Evolutionary conservation across 2,888 invertebrate genomes (phyloP).

Genomic region (Incurvaria masculella): DNA sequence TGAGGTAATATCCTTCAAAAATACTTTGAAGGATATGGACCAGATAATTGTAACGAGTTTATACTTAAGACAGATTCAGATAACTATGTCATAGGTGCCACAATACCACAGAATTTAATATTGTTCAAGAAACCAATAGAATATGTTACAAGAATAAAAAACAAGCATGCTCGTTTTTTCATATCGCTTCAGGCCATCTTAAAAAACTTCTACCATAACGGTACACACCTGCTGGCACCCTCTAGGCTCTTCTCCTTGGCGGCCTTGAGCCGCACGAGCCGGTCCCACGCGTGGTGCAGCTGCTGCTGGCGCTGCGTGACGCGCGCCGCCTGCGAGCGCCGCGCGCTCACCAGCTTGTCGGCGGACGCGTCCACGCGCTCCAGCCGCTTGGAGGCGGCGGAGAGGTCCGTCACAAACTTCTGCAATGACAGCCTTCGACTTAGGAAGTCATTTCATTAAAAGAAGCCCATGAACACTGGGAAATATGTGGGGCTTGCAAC

Average conservation of each 20-base stretch:
- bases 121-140: no score
- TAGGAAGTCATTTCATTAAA: constrained; percentile 12
- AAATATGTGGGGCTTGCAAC: not conserved
- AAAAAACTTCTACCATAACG: no score
- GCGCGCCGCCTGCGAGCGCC: constrained; percentile 71
- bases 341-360: constrained; percentile 76
- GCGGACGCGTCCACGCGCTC: constrained; percentile 88
- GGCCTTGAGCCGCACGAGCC: constrained; percentile 79
- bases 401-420: constrained; percentile 93
- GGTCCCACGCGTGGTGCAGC: constrained; percentile 86
- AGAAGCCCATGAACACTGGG: not conserved
- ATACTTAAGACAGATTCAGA: no score
- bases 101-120: no score
- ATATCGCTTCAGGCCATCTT: no score
- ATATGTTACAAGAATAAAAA: no score
- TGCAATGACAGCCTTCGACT: no score
- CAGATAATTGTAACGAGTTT: no score
- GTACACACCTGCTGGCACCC: constrained; percentile 75
- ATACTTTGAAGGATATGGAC: no score
- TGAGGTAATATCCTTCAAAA: no score
- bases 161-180: no score
- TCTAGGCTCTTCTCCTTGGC: constrained; percentile 90
- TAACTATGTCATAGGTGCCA: no score
- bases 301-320: constrained; percentile 70
- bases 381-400: constrained; percentile 88